Evolutionary conservation across 1,140 invertebrate genomes (phyloP), one percentile per base, ranked within the genome.

Genomic region (Drosophila yakuba): DNA sequence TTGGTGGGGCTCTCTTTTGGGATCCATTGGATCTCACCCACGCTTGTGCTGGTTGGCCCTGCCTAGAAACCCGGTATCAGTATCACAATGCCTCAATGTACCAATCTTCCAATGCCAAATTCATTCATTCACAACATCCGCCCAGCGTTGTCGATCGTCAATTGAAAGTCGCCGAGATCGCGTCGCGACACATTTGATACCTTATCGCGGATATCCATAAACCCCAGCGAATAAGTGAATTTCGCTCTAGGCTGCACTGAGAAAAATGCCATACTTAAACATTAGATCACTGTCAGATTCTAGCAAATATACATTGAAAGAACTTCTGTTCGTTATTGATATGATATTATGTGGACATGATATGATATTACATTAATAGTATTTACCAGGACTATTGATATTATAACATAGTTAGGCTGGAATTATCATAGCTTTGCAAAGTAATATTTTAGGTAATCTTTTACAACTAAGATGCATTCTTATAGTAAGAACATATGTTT

Each of bases 121-220:
- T 72, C 68, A 50, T 72, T 72, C 68, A 72, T 71, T 71, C 68
- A 72, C 68, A 72, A 72, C 68, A 72, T 72, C 68, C 68, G 68
- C 68, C 52, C 67, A 58, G 52, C 51, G 32, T 45, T 35, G 25
- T 44, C 15, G 25, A 47, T 68, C 39, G 63, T 71, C 64, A 71
- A 71, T 71, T 71, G 64, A 71, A 71, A 71, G 67, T 58, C 36
- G 67, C 28, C 67, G 55, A 72, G 68, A 72, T 72, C 44, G 68
- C 68, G 66, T 20, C 66, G 68, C 68, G 68, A 72, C 68, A 72
- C 43, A 48, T 58, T 57, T 72, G 68, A 72, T 72, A 71, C 66
- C 68, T 72, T 72, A 72, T 72, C 68, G 51, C 66, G 38, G 4
- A 58, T 58, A 38, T 56, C 68, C 66, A 58, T 43, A 23, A 38